phyloP scores from a whole-genome alignment of 37 sponge, comb jelly and placozoan species.

The Diacarnus erythraeanus region DNA sequence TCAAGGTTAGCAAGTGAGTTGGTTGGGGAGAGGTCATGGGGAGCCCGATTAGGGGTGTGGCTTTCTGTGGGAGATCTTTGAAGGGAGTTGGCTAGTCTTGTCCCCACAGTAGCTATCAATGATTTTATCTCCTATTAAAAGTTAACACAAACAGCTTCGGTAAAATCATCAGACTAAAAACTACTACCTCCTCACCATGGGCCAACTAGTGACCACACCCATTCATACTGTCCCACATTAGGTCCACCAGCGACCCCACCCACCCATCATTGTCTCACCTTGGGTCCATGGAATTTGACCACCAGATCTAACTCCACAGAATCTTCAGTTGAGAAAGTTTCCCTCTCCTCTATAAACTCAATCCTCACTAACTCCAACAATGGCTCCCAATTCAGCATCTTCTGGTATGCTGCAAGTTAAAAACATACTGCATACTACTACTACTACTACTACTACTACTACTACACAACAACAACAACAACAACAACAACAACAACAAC shows the following conservation, averaged over 20 bases:
- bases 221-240: too few relatives aligned
- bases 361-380: constrained; percentile 34
- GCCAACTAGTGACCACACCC: too few relatives aligned
- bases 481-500: too few relatives aligned
- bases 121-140: neutral
- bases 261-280: too few relatives aligned
- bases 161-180: too few relatives aligned
- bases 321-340: constrained; percentile 3
- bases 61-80: neutral
- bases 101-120: neutral
- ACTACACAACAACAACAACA: too few relatives aligned
- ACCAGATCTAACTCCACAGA: neutral
- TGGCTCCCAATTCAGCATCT: constrained; percentile 60
- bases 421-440: neutral
- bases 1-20: constrained; percentile 16
- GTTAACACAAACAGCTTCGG: neutral
- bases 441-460: neutral
- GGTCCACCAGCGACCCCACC: too few relatives aligned
- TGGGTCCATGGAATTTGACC: constrained; percentile 38
- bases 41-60: neutral
- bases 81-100: neutral
- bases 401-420: constrained; percentile 39
- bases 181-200: too few relatives aligned
- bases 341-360: neutral
- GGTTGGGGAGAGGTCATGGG: constrained; percentile 6